Evolutionary conservation across 2,113 vertebrate species (phyloP), one percentile per base, ranked within the genome.

Genomic region (Oreochromis aureus): DNA sequence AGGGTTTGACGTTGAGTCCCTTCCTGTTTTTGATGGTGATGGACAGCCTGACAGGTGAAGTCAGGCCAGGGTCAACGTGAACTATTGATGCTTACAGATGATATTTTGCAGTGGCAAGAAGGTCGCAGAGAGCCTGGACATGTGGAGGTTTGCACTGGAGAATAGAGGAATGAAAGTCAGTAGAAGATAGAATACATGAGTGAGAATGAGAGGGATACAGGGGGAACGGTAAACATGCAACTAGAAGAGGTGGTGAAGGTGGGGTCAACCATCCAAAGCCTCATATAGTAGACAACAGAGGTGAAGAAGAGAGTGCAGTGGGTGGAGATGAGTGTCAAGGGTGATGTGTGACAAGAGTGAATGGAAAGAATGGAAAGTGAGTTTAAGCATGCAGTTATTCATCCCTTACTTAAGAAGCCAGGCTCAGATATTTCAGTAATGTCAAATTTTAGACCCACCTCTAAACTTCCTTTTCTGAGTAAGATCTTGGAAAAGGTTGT

Each of bases 1-100:
- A 71, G 1, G 1, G 63, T 41, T 0, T 71, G 36, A 41, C 39
- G 44, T 44, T 71, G 5, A 71, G 5, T 44, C 12, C 39, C 0
- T 44, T 44, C 39, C n/a, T 71, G 36, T 24, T 71, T 71, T 41
- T 44, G 3, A 24, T 44, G 66, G n/a, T 71, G 66, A 24, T 69
- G 36, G 36, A 22, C 63, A 69, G 11, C 34, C 36, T 41, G n/a
- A 44, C 39, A 44, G 66, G 7, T 44, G 39, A 71, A 44, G 66
- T 71, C 36, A 44, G 39, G 3, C 66, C 16, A 24, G 39, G 22
- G n/a, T 71, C 36, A 44, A 15, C 2, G 3, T 71, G 66, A n/a
- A 71, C 63, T 71, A 66, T 22, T 1, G 0, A 71, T 22, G 1
- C 36, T 44, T 24, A 71, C 12, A 15, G 36, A 71, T 71, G 12